Evolutionary conservation across 2,888 invertebrate genomes (phyloP).

Genomic region (Meta bourneti): DNA sequence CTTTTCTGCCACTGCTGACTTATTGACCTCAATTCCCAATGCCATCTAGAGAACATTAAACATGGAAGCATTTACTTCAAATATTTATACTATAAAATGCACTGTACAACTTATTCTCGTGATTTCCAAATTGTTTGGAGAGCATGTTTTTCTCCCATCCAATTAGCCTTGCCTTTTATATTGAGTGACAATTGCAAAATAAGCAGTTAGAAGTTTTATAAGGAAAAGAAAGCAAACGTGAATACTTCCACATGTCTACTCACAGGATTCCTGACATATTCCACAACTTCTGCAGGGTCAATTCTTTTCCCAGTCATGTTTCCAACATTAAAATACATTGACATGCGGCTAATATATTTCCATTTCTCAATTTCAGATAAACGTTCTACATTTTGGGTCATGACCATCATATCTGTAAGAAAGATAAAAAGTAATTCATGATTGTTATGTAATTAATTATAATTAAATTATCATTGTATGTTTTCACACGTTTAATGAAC

Average conservation of each 20-base stretch:
- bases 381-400: conserved; percentile 78
- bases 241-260: background rate
- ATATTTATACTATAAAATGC: too few species aligned
- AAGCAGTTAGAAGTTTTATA: too few species aligned
- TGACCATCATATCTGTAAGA: conserved; percentile 75
- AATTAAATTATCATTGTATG: background rate
- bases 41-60: too few species aligned
- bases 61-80: too few species aligned
- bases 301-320: conserved; percentile 75
- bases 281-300: conserved; percentile 76
- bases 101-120: too few species aligned
- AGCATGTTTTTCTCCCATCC: too few species aligned
- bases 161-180: too few species aligned
- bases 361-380: conserved; percentile 75
- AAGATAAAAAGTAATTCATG: background rate
- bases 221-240: too few species aligned
- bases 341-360: conserved; percentile 69
- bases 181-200: too few species aligned
- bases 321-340: conserved; percentile 72
- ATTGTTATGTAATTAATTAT: background rate
- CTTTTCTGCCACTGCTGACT: too few species aligned
- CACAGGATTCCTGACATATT: conserved; percentile 76
- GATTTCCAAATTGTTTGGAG: too few species aligned
- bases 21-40: too few species aligned
- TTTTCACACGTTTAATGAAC: background rate